phyloP scores from a whole-genome alignment of 2,888 invertebrate species.

The Agriopis marginaria region DNA sequence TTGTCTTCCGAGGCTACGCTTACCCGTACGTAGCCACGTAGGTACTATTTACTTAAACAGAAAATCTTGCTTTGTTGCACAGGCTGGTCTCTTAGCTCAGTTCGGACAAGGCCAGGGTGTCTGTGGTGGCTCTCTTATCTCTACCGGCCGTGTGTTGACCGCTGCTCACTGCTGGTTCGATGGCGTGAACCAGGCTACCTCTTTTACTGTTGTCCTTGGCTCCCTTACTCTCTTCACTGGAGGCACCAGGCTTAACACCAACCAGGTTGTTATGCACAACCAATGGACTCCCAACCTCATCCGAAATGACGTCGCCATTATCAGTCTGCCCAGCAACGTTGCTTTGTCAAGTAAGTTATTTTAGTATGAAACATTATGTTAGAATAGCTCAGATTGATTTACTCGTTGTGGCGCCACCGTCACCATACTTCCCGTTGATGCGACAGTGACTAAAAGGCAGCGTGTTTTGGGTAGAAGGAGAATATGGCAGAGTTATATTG shows the following conservation, averaged over 20 bases:
- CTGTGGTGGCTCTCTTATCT: constrained; percentile 65
- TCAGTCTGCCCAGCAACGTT: constrained; percentile 30
- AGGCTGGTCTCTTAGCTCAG: constrained; percentile 56
- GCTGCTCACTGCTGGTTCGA: constrained; percentile 69
- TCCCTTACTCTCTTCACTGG: constrained; percentile 60
- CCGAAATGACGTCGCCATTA: constrained; percentile 64
- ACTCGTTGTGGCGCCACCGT: no score
- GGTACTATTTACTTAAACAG: not conserved
- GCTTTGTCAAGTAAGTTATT: constrained; percentile 46
- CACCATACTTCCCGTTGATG: no score
- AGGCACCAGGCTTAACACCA: constrained; percentile 56
- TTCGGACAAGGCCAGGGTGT: constrained; percentile 46
- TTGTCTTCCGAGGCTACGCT: no score
- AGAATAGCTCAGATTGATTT: no score
- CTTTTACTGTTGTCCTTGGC: constrained; percentile 63
- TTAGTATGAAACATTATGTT: no score
- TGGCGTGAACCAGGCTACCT: constrained; percentile 58
- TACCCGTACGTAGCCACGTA: no score
- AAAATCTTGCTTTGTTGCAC: not conserved
- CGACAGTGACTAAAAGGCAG: no score
- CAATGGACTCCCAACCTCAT: constrained; percentile 54
- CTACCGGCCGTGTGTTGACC: constrained; percentile 48
- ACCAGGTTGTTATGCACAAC: constrained; percentile 56
- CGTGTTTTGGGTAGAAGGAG: no score
- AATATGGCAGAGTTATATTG: no score